Base-by-base conservation (phyloP, 2,888 invertebrate genomes). In the Nomada hirtipes region DNA sequence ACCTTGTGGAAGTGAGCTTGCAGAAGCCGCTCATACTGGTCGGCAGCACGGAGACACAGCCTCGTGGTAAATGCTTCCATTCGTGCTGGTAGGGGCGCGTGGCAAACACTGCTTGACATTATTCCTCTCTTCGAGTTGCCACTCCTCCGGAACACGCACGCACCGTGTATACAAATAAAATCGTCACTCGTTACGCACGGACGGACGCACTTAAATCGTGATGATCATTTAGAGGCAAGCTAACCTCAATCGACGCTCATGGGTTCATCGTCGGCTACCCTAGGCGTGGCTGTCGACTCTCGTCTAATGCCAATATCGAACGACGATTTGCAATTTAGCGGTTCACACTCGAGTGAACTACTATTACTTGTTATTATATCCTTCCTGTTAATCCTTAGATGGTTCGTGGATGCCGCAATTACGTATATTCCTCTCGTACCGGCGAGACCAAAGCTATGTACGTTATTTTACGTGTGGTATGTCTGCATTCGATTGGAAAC, bases 11-110 rank as follows among this genome's bases (percentile, higher is more conserved):
- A 95, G 90, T 94, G 95, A 82, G 95, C 93, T 92, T 96, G 95
- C 86, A 96, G 94, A 79, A 96, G 94, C 92, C 95, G 95, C 91
- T 95, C 95, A 91, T 96, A 96, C 92, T 96, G 96, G 79, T 96
- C 95, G 47, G 96, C 95, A 82, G 96, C 96, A 85, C 95, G 94
- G 89, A 95, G 93, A 92, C 95, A 96, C 75, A 96, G 93, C 82
- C 95, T 93, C 88, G 95, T 95, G 61, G 95, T 94, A 80, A 94
- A 92, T 74, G 93, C 93, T 89, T 94, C 94, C 92, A 94, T 93
- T 85, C 92, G 91, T 70, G 92, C 91, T 83, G 93, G 92, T 70
- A 92, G 83, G 78, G 93, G 92, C 81, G 92, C 92, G 90, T 93
- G 93, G 86, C 94, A 94, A 87, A 93, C 91, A 86, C 92, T 92